Conservation (phyloP, 2,797 vertebrate species). For the Danio albolineatus region DNA sequence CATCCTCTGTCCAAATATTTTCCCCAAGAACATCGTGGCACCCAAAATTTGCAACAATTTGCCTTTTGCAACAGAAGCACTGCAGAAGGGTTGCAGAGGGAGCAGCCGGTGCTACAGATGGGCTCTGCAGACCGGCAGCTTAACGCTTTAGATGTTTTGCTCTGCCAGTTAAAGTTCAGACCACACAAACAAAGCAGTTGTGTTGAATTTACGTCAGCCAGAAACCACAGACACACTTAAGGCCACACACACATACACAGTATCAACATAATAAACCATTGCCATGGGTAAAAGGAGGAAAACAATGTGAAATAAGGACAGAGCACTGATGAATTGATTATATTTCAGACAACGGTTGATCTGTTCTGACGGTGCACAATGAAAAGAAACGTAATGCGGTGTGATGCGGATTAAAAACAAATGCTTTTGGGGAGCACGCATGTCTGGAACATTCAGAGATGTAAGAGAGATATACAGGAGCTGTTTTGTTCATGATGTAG, state of each 20-base stretch:
- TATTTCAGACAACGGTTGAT: neutral
- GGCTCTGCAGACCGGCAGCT: slow-evolving; percentile 4
- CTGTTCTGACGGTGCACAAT: neutral
- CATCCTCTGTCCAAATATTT: slow-evolving; percentile 32
- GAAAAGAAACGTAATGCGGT: neutral
- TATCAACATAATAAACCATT: slow-evolving; percentile 30
- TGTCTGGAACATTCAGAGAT: neutral
- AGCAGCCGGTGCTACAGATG: slow-evolving; percentile 12
- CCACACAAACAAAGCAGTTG: slow-evolving; percentile 76
- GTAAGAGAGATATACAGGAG: too few relatives aligned
- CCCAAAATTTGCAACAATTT: slow-evolving; percentile 38
- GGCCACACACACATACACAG: neutral
- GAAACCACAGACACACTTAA: slow-evolving; percentile 59
- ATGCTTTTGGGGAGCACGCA: neutral
- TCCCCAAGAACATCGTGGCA: slow-evolving; percentile 28
- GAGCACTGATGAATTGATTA: neutral
- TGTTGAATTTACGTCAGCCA: slow-evolving; percentile 81
- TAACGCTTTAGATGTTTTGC: slow-evolving; percentile 70
- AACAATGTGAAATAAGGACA: slow-evolving; percentile 3
- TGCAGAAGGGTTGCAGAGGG: slow-evolving; percentile 11
- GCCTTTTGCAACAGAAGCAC: slow-evolving; percentile 5
- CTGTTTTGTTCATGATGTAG: too few relatives aligned
- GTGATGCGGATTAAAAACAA: neutral
- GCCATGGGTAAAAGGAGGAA: slow-evolving; percentile 10
- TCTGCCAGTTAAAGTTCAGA: slow-evolving; percentile 73